Conservation (phyloP, 2,113 vertebrate species). For the Tinamus guttatus region DNA sequence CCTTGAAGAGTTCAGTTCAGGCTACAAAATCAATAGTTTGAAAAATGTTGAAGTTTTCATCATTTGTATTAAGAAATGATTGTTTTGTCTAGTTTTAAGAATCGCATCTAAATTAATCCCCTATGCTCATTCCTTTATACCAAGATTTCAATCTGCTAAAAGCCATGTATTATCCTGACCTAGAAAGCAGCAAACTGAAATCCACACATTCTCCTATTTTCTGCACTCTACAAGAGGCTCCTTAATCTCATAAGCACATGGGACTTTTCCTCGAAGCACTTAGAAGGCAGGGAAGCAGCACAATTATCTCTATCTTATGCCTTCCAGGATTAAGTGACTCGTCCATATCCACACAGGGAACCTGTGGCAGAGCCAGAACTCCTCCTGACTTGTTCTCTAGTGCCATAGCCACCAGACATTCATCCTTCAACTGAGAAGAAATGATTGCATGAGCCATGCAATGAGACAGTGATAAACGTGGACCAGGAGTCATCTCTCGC, state of each 20-base stretch:
- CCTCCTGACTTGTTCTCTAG: neutral
- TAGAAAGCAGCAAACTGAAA: neutral
- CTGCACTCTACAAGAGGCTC: neutral
- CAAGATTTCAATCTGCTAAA: neutral
- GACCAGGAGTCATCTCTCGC: neutral
- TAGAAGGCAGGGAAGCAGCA: neutral
- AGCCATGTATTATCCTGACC: neutral
- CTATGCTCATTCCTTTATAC: neutral
- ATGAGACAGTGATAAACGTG: neutral
- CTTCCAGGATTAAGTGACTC: neutral
- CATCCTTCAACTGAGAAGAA: neutral
- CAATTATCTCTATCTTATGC: neutral
- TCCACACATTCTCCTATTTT: neutral
- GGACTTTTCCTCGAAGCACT: constrained; percentile 5
- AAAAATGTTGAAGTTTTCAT: neutral
- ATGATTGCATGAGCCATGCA: neutral
- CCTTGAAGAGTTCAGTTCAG: neutral
- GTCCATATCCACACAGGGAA: neutral
- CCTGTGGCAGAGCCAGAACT: neutral
- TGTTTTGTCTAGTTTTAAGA: neutral
- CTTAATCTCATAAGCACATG: neutral
- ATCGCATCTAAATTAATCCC: neutral
- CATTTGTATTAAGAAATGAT: constrained; percentile 8
- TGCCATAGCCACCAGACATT: neutral
- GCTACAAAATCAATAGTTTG: neutral